phyloP scores from a whole-genome alignment of 1,140 invertebrate species.

The Scaptomyza graminum region DNA sequence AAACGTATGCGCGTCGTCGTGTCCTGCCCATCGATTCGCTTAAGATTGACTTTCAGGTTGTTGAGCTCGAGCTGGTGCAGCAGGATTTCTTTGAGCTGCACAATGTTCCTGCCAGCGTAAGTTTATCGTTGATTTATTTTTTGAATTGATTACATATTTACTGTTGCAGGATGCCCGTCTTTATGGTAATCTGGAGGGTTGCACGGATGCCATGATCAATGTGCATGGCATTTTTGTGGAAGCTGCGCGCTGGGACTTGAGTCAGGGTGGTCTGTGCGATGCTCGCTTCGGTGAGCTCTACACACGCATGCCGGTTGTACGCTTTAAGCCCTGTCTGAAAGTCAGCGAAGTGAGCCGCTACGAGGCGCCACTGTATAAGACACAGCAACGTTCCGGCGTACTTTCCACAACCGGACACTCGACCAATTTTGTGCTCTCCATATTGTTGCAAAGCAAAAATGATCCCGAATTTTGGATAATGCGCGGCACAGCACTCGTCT shows the following conservation, averaged over 20 bases:
- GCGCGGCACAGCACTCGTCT: constrained; percentile 92
- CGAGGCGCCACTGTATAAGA: constrained; percentile 92
- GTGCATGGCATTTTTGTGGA: constrained; percentile 95
- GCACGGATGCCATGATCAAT: constrained; percentile 90
- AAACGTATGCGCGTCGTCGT: constrained; percentile 93
- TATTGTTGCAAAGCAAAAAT: constrained; percentile 88
- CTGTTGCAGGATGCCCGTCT: constrained; percentile 60
- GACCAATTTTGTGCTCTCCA: constrained; percentile 94
- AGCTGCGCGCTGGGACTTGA: constrained; percentile 91
- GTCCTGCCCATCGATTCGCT: constrained; percentile 93
- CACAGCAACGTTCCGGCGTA: constrained; percentile 91
- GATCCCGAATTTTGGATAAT: constrained; percentile 92
- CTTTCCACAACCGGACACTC: constrained; percentile 95
- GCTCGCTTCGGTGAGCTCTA: constrained; percentile 90
- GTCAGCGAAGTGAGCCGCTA: constrained; percentile 85
- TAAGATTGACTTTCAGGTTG: constrained; percentile 90
- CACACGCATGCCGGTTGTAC: constrained; percentile 89
- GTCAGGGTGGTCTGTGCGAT: constrained; percentile 88
- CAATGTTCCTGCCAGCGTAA: constrained; percentile 71
- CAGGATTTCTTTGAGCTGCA: constrained; percentile 86
- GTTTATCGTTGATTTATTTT: constrained; percentile 13
- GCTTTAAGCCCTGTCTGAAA: constrained; percentile 87
- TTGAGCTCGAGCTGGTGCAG: constrained; percentile 86
- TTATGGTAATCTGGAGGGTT: constrained; percentile 85
- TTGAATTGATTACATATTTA: not conserved